Evolutionary conservation across 2,888 invertebrate species (phyloP), one percentile per base, ranked within the genome.

Genomic region (Loripinus fragilis): DNA sequence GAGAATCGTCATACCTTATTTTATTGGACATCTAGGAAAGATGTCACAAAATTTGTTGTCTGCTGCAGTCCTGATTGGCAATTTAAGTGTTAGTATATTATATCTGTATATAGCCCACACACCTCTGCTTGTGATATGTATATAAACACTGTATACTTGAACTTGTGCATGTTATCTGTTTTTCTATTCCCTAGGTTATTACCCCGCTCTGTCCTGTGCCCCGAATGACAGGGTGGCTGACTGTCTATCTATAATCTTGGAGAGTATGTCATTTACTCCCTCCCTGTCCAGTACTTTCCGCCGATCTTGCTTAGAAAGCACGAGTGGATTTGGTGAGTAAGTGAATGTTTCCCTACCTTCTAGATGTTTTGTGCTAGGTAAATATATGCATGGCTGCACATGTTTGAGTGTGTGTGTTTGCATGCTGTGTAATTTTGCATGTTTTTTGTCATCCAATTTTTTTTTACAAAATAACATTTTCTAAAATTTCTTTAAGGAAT

Each of bases 191-290:
- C 30, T 87, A 93, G 93, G 95, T 52, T 93, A 95, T 83, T 95
- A 95, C 0, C 95, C 96, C n/a, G 95, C 95, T 2, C 91, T 96
- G 78, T 94, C 95, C 52, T 96, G 96, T 91, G 95, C 95, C 20
- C 95, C 95, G 0, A 95, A 95, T 91, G 93, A 94, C 66, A 94
- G 94, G 68, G 95, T 95, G 10, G 95, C 95, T 23, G 95, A 95
- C 85, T 96, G 96, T 90, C 93, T 96, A 68, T 94, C 95, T 38
- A 94, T 95, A 41, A 95, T 95, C 86, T 91, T 95, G 33, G 90
- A 90, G 70, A 92, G 93, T 83, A 90, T 93, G 89, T 92, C 92
- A 28, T 90, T 91, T 76, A 82, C 90, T 69, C 86, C 87, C 48
- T 87, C 90, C 60, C 85, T 89, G 33, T 89, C 88, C 71, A 88